Evolutionary conservation across 2,888 invertebrate species (phyloP).

Genomic region (Sinodicranocentrus sp.): DNA sequence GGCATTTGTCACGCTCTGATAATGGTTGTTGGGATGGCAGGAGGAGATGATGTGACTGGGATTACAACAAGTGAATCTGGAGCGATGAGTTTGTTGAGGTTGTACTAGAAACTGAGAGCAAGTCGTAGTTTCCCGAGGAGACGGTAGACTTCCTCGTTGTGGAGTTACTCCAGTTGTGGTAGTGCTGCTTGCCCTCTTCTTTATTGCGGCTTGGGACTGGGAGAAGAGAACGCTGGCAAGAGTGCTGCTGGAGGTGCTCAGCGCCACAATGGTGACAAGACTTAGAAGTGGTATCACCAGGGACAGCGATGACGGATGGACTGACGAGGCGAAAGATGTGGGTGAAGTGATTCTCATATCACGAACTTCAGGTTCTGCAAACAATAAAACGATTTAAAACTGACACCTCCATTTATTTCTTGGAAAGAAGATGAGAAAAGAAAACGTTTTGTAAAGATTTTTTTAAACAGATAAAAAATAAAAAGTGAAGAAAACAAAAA

Average conservation of each 20-base stretch:
- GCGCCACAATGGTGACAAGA: constrained; percentile 36
- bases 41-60: neutral
- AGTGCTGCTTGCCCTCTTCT: neutral
- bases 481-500: no score
- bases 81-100: neutral
- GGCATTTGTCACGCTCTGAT: neutral
- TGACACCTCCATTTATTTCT: no score
- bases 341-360: constrained; percentile 76
- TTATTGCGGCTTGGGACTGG: neutral
- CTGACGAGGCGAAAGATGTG: constrained; percentile 73
- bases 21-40: neutral
- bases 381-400: no score
- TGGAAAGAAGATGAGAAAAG: no score
- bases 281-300: constrained; percentile 60
- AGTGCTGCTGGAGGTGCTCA: constrained; percentile 1
- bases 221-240: constrained; percentile 19
- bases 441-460: no score
- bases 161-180: neutral
- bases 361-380: constrained; percentile 76
- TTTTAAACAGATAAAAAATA: no score
- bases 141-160: neutral
- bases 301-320: constrained; percentile 71
- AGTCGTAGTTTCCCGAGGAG: neutral
- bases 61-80: no score
- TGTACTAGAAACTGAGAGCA: neutral